These are phyloP conservation scores for Pterostichus madidus DNA, from an alignment of 2,888 invertebrate species.

Conservation along the genomic window DNA sequence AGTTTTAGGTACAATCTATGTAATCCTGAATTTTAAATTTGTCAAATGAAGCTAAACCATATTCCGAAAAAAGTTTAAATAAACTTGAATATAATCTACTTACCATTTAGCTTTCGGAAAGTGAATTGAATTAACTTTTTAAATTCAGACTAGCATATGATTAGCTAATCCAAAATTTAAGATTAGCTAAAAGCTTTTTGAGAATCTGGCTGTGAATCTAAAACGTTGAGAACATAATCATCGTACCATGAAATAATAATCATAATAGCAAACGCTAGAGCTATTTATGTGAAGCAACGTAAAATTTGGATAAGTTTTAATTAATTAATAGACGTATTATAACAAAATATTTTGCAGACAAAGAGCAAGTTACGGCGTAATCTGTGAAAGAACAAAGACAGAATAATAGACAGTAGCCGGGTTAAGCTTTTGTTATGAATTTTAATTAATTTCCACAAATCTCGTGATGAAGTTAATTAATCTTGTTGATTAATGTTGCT, in stretches of 20 bases:
- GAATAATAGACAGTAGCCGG: conserved; percentile 39
- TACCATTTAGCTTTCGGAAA: too few relatives aligned
- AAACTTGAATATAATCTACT: too few relatives aligned
- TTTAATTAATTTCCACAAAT: conserved; percentile 66
- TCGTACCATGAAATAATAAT: neutral
- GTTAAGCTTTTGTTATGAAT: conserved; percentile 55
- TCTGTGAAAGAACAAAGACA: conserved; percentile 15
- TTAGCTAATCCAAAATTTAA: too few relatives aligned
- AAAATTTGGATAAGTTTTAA: neutral
- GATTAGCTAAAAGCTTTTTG: too few relatives aligned
- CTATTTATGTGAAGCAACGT: neutral
- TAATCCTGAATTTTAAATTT: too few relatives aligned
- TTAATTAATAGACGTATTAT: conserved; percentile 43
- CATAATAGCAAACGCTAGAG: neutral
- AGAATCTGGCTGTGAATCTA: too few relatives aligned
- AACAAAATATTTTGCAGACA: conserved; percentile 31
- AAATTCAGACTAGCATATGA: too few relatives aligned
- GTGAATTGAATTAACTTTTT: too few relatives aligned
- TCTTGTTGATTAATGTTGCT: conserved; percentile 65
- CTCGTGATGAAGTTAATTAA: conserved; percentile 64
- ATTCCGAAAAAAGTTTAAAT: too few relatives aligned
- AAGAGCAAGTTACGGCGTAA: conserved; percentile 14
- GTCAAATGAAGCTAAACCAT: too few relatives aligned
- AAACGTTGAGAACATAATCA: too few relatives aligned
- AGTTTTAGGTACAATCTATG: too few relatives aligned